phyloP scores from a whole-genome alignment of 92 coral and sea anemone genomes.

The Chrysogorgia sp. region DNA sequence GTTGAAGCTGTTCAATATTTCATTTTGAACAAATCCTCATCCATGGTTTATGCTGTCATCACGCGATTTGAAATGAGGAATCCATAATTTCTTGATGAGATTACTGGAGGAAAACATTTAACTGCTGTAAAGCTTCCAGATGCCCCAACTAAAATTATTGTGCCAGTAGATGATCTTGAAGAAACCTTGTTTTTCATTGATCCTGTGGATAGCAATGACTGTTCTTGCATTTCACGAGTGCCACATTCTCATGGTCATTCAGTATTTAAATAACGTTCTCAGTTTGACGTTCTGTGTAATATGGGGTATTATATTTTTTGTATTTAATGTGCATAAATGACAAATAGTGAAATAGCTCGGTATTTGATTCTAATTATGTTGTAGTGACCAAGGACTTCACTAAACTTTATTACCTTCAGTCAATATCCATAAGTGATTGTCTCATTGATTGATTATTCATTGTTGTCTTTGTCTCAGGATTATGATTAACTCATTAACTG shows the following conservation, averaged over 20 bases:
- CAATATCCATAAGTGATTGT: no score
- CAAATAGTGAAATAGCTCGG: no score
- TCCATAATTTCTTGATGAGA: background rate
- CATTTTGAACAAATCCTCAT: background rate
- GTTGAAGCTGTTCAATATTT: background rate
- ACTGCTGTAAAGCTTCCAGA: background rate
- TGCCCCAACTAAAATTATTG: background rate
- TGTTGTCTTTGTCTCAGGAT: no score
- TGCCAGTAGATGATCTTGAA: background rate
- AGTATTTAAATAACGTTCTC: background rate
- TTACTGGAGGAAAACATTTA: background rate
- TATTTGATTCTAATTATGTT: no score
- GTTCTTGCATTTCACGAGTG: conserved; percentile 4
- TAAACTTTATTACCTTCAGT: no score
- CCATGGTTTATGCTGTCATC: background rate
- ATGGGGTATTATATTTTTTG: no score
- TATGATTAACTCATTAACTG: no score
- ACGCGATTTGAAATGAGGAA: background rate
- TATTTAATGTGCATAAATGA: no score
- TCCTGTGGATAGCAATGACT: background rate
- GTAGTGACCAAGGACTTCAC: no score
- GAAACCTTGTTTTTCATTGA: conserved; percentile 9
- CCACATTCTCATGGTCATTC: conserved; percentile 13
- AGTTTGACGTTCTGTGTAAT: no score
- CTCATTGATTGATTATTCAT: no score